Evolutionary conservation across 2,888 invertebrate species (phyloP).

Genomic region (Pseudeuparius sepicola): DNA sequence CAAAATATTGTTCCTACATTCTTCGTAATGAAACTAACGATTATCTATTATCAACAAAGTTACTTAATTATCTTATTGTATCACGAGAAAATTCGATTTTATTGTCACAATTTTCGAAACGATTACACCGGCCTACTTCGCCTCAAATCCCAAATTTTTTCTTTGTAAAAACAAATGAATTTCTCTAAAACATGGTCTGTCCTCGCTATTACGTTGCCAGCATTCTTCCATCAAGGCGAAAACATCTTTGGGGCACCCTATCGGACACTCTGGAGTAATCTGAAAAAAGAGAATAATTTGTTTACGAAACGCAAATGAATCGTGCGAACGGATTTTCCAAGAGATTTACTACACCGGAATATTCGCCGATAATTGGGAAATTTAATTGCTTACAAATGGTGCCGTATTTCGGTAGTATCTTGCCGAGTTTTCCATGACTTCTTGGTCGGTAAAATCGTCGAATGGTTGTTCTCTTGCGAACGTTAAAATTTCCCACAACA

Average conservation of each 20-base stretch:
- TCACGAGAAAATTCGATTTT: too few species aligned
- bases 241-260: constrained; percentile 74
- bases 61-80: too few species aligned
- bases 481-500: constrained; percentile 79
- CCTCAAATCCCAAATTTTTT: constrained; percentile 62
- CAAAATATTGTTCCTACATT: too few species aligned
- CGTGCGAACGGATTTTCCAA: too few species aligned
- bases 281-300: constrained; percentile 27
- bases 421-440: constrained; percentile 73
- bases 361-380: too few species aligned
- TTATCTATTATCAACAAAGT: too few species aligned
- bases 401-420: constrained; percentile 66
- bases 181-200: constrained; percentile 71
- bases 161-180: constrained; percentile 76
- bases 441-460: constrained; percentile 67
- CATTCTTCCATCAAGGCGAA: constrained; percentile 81
- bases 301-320: constrained; percentile 1
- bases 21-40: too few species aligned
- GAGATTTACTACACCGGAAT: too few species aligned
- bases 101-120: too few species aligned
- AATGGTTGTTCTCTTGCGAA: constrained; percentile 77
- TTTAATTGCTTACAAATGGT: constrained; percentile 60
- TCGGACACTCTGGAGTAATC: constrained; percentile 56
- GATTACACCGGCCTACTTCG: too few species aligned
- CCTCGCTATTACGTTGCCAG: constrained; percentile 70